These are phyloP conservation scores for Pelvicachromis taeniatus DNA, from an alignment of 2,113 vertebrate genomes.

Conservation along the genomic window DNA sequence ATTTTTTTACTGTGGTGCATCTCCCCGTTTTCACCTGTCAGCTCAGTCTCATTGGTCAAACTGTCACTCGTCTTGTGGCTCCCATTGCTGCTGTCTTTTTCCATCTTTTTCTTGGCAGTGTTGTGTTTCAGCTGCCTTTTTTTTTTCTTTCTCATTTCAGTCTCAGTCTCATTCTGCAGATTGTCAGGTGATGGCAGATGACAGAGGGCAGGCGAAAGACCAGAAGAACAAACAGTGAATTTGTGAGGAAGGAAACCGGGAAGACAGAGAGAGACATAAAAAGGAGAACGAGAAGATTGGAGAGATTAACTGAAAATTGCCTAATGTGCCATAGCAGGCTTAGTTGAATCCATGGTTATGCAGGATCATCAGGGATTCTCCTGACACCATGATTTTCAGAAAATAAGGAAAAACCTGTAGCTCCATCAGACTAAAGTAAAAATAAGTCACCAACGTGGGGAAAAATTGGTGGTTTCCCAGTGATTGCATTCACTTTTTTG, in stretches of 20 bases:
- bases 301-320: background rate
- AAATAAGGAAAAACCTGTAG: background rate
- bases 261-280: background rate
- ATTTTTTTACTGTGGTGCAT: background rate
- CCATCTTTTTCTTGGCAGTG: background rate
- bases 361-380: background rate
- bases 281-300: background rate
- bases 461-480: background rate
- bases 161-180: background rate
- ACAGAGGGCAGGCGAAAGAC: background rate
- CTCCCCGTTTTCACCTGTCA: background rate
- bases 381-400: background rate
- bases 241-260: background rate
- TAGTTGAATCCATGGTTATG: background rate
- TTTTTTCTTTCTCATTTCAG: background rate
- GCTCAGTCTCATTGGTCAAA: background rate
- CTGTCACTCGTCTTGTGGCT: background rate
- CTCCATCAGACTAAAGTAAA: background rate
- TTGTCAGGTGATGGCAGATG: conserved; percentile 7
- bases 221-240: background rate
- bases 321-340: too few relatives aligned
- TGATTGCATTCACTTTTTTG: background rate
- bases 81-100: background rate
- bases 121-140: background rate
- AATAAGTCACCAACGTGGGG: background rate